These are phyloP conservation scores for Xylota sylvarum DNA, from an alignment of 2,888 invertebrate genomes.

Conservation along the genomic window DNA sequence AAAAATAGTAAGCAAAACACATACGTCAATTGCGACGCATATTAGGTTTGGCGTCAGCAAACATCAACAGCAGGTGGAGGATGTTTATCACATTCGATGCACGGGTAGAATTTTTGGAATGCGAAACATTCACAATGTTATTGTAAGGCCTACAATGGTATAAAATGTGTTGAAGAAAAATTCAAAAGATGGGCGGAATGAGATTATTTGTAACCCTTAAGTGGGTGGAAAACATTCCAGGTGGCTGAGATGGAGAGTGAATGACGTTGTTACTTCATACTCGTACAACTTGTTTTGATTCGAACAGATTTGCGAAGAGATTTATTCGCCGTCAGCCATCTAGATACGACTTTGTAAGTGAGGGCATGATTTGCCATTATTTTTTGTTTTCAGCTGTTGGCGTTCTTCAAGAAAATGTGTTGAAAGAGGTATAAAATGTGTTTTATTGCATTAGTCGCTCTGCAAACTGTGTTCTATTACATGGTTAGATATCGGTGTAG, in stretches of 20 bases:
- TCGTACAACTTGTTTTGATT: background rate
- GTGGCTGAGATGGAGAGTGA: background rate
- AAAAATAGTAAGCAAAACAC: constrained; percentile 41
- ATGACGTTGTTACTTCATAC: background rate
- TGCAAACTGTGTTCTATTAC: too few relatives aligned
- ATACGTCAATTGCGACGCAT: constrained; percentile 25
- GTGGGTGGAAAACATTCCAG: background rate
- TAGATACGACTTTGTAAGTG: background rate
- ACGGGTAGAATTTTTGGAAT: constrained; percentile 4
- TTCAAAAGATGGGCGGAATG: constrained; percentile 2
- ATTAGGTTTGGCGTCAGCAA: constrained; percentile 48
- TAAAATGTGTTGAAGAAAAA: constrained; percentile 6
- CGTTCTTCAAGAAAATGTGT: too few relatives aligned
- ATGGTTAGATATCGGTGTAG: too few relatives aligned
- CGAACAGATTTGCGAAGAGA: background rate
- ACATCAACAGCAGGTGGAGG: constrained; percentile 47
- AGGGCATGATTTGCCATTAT: background rate
- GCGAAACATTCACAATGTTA: constrained; percentile 28
- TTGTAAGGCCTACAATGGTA: constrained; percentile 5
- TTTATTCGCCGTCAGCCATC: background rate
- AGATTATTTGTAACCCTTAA: constrained; percentile 3
- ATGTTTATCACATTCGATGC: constrained; percentile 40
- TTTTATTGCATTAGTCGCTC: too few relatives aligned
- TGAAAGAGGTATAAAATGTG: too few relatives aligned
- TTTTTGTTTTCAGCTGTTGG: too few relatives aligned